phyloP scores from a whole-genome alignment of 2,888 invertebrate species.

The Pantelozetes paolii region DNA sequence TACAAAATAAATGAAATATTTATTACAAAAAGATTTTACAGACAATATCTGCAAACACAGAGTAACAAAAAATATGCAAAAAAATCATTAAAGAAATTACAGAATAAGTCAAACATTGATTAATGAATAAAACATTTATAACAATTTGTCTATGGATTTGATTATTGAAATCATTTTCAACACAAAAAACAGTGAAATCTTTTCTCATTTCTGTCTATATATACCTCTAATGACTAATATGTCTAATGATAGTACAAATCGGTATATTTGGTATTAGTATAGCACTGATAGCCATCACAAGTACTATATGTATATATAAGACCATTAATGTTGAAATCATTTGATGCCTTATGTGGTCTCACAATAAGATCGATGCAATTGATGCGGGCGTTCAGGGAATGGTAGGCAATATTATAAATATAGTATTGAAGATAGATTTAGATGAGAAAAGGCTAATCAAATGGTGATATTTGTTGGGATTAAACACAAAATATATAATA shows the following conservation, averaged over 20 bases:
- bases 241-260: background rate
- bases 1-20: constrained; percentile 15
- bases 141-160: background rate
- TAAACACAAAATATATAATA: constrained; percentile 2
- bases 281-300: background rate
- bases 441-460: constrained; percentile 17
- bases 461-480: constrained; percentile 7
- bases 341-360: background rate
- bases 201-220: too few relatives aligned
- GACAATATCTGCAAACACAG: background rate
- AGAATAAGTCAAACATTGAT: background rate
- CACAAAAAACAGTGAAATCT: too few relatives aligned
- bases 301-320: background rate
- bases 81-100: constrained; percentile 31
- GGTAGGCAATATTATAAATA: constrained; percentile 17
- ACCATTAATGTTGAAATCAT: constrained; percentile 9
- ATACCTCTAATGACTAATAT: too few relatives aligned
- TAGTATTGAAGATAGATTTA: background rate
- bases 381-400: background rate
- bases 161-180: background rate
- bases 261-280: background rate
- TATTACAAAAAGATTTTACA: background rate
- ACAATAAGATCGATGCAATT: constrained; percentile 30
- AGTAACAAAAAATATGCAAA: background rate
- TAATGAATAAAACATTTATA: background rate